These are phyloP conservation scores for Cephus pygmeus DNA, from an alignment of 2,888 invertebrate species.

Conservation along the genomic window DNA sequence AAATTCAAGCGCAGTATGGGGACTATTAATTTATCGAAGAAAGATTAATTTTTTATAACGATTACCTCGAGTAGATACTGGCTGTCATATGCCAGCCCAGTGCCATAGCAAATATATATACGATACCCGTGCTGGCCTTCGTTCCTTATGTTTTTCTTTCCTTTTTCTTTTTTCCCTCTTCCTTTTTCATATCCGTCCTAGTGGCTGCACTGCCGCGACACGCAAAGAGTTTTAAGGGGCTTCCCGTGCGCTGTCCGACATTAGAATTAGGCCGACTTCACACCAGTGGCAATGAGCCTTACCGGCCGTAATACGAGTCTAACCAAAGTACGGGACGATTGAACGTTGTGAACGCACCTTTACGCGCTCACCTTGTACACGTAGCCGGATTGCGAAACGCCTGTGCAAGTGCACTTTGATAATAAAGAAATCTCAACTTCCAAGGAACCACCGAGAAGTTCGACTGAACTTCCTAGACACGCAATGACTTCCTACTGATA, in stretches of 20 bases:
- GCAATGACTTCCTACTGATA: not conserved
- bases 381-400: not conserved
- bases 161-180: not conserved
- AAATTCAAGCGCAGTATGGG: not conserved
- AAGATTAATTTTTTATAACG: not conserved
- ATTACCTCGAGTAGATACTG: not conserved
- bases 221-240: slow-evolving; percentile 53
- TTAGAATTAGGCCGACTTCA: slow-evolving; percentile 28
- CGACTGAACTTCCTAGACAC: not conserved
- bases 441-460: not conserved
- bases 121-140: not conserved
- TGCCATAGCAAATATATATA: not conserved
- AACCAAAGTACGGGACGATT: not conserved
- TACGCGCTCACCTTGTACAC: not conserved
- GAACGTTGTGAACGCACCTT: not conserved
- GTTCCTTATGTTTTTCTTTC: not conserved
- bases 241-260: slow-evolving; percentile 37
- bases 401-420: not conserved
- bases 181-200: slow-evolving; percentile 23
- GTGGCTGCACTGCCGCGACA: slow-evolving; percentile 27
- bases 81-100: not conserved
- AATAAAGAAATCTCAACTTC: not conserved
- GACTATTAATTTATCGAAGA: not conserved
- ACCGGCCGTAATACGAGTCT: not conserved
- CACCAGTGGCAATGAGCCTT: not conserved